Evolutionary conservation across 1,140 invertebrate species (phyloP).

Genomic region (Centruroides sculpturatus): DNA sequence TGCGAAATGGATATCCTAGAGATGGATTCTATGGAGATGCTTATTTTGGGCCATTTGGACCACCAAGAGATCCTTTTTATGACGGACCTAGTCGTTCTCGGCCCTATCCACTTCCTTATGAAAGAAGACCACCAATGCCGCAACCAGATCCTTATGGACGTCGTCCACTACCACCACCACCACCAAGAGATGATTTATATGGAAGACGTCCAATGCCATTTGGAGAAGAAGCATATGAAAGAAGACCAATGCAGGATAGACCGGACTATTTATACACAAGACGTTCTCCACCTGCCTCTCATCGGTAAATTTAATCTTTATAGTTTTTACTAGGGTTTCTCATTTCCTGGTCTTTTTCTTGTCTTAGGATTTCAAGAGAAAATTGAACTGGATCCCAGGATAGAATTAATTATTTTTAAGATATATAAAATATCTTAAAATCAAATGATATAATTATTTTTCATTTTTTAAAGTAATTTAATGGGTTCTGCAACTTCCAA

Average conservation of each 20-base stretch:
- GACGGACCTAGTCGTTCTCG: constrained; percentile 9
- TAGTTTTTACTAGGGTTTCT: too few relatives aligned
- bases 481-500: too few relatives aligned
- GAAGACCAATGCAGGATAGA: constrained; percentile 2
- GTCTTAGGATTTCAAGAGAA: too few relatives aligned
- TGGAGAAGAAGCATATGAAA: constrained; percentile 1
- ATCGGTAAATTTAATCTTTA: neutral
- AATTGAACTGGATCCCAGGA: too few relatives aligned
- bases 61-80: constrained; percentile 10
- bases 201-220: constrained; percentile 4
- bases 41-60: constrained; percentile 4
- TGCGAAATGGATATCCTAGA: constrained; percentile 6
- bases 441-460: too few relatives aligned
- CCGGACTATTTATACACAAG: constrained; percentile 11
- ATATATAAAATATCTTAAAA: too few relatives aligned
- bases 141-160: constrained; percentile 10
- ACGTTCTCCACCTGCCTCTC: constrained; percentile 7
- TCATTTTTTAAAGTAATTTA: too few relatives aligned
- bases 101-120: constrained; percentile 6
- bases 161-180: constrained; percentile 3
- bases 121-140: neutral
- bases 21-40: constrained; percentile 7
- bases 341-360: too few relatives aligned
- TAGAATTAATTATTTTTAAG: too few relatives aligned
- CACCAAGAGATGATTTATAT: constrained; percentile 10